Percentiles rank a stretch among this genome's conserved stretches.
Evolutionary conservation across 2,888 invertebrate species (phyloP).

Genomic region (Plutella xylostella): DNA sequence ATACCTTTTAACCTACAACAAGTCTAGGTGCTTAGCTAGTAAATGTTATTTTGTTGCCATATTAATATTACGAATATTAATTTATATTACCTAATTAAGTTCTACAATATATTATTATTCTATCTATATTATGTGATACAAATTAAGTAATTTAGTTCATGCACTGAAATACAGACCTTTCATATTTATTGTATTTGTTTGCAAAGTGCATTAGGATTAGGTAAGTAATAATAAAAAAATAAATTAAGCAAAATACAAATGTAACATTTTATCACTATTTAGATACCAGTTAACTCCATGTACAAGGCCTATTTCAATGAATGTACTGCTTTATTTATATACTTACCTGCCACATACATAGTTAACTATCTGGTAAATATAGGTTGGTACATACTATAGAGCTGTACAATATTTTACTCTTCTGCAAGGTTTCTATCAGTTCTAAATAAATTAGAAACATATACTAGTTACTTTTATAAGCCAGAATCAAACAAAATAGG

Average conservation of each 20-base stretch:
- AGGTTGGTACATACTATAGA: neutral
- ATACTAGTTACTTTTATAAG: slow-evolving; percentile 21
- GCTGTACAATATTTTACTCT: neutral
- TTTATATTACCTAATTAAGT: slow-evolving; percentile 63
- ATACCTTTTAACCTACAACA: slow-evolving; percentile 56
- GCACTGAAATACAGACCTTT: neutral
- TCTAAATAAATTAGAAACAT: too few species aligned
- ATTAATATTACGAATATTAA: slow-evolving; percentile 65
- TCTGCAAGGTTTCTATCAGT: too few species aligned
- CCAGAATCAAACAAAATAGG: slow-evolving; percentile 26
- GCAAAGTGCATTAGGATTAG: slow-evolving; percentile 6
- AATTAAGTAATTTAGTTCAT: slow-evolving; percentile 36
- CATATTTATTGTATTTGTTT: slow-evolving; percentile 9
- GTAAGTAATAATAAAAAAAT: neutral
- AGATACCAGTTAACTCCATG: too few species aligned
- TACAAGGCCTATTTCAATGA: neutral
- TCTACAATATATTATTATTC: slow-evolving; percentile 52
- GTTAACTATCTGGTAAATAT: neutral
- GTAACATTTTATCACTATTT: too few species aligned
- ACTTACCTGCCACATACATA: too few species aligned
- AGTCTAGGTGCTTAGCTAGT: slow-evolving; percentile 64
- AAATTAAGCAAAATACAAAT: neutral
- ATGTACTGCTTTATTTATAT: slow-evolving; percentile 20
- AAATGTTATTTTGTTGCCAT: slow-evolving; percentile 67
- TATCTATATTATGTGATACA: slow-evolving; percentile 63